A percentile compares a stretch with the other conserved stretches of the same genome.
phyloP scores from a whole-genome alignment of 2,113 vertebrate species.

The Helogale parvula region DNA sequence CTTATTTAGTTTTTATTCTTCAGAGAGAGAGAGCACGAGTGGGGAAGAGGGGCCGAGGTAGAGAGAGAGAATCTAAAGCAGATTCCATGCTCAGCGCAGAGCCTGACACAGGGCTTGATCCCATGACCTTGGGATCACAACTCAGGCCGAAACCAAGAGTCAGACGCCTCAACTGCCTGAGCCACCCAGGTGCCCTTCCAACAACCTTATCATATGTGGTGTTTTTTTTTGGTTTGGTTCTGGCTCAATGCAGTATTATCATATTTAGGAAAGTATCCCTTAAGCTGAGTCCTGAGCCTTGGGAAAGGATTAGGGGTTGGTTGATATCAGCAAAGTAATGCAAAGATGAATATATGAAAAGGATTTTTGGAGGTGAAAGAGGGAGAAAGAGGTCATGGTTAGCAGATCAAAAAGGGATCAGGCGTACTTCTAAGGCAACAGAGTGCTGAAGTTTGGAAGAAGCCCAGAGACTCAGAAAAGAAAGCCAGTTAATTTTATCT shows the following conservation, averaged over 20 bases:
- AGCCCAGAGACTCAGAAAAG: background rate
- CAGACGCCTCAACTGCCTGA: background rate
- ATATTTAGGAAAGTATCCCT: background rate
- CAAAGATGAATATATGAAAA: background rate
- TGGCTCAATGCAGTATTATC: background rate
- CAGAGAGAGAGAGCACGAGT: background rate
- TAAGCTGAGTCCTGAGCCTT: background rate
- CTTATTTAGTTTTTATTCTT: background rate
- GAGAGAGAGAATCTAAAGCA: background rate
- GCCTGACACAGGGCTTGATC: background rate
- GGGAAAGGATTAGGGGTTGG: background rate
- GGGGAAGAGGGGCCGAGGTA: background rate
- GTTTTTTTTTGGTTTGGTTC: background rate
- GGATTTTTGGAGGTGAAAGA: background rate
- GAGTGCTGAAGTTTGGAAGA: background rate
- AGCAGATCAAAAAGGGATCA: background rate
- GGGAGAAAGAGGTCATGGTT: background rate
- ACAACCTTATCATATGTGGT: background rate
- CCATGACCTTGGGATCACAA: background rate
- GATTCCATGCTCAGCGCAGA: background rate
- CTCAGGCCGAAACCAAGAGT: background rate
- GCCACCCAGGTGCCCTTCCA: background rate
- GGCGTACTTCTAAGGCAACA: background rate
- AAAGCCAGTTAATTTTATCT: background rate
- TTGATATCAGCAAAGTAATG: background rate